Base-by-base conservation (phyloP, 2,888 invertebrate genomes). In the Tenthredo mesomela region DNA sequence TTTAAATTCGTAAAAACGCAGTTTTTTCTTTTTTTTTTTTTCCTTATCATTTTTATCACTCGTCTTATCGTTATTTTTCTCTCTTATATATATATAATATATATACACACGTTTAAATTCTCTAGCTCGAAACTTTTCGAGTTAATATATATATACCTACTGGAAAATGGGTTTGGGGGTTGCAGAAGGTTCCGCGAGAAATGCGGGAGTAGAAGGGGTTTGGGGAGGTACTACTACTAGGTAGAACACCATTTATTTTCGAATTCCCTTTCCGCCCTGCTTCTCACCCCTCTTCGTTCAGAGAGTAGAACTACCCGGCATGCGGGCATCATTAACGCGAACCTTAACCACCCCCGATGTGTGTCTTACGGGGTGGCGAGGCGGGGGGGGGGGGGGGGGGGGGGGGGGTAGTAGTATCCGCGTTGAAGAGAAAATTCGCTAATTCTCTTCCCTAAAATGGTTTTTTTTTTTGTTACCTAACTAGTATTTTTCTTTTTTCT, bases 311-410 rank as follows among this genome's bases (percentile, higher is more conserved):
- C 43, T 37, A 89, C 86, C 86, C 70, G 37, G 25, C 70, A 70
- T 89, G 90, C 89, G 90, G 91, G 92, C 89, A 90, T 90, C 91
- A 92, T 92, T 92, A 92, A 92, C 91, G 92, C 91, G 89, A 88
- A 88, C 91, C 89, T 91, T 90, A 91, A 90, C 89, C 89, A 86
- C 87, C 89, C 89, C 88, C 87, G 25, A 86, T 87, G 87, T 89
- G 88, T 89, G 87, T 89, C 91, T 91, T 90, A 90, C 88, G 89
- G 87, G n/a, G n/a, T n/a, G n/a, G n/a, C n/a, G n/a, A n/a, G n/a
- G n/a, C n/a, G n/a, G n/a, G n/a, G n/a, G n/a, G n/a, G n/a, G n/a
- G n/a, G n/a, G n/a, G n/a, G n/a, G n/a, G n/a, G n/a, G 18, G 70
- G n/a, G 29, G 29, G 29, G 1, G 15, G 7, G 37, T 21, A 10